Evolutionary conservation across 2,888 invertebrate species (phyloP), one percentile per base, ranked within the genome.

Genomic region (Parnassius mnemosyne): DNA sequence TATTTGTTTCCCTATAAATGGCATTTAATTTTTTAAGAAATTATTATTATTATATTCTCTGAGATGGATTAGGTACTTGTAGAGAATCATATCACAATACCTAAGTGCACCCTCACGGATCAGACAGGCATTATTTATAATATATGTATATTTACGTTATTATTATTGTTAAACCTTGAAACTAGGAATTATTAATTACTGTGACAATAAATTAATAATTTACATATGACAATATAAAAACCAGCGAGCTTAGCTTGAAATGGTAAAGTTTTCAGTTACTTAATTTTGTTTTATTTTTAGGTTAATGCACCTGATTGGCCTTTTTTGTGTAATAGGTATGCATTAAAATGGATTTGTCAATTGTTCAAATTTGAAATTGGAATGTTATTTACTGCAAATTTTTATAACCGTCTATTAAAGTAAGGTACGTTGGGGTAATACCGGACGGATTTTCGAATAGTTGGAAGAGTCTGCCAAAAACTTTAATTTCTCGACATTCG

Each of bases 151-250:
- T 69, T 69, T 68, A 65, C 60, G 65, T 69, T 68, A 73, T 72
- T 71, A 65, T 73, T 67, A 68, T 67, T 66, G 53, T 61, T 53
- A 56, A 61, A 60, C 68, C 68, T 12, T 70, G 75, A 75, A 75
- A 69, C 71, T 77, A 77, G 70, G 62, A 79, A 76, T 56, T 49
- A 55, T 61, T 71, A 75, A 80, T 82, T 72, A 75, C 81, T 83
- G 81, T 86, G 90, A 90, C 90, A 90, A 90, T 90, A 90, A 90
- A 83, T 87, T 84, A 79, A 81, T 81, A 80, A 69, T 80, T 82
- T 79, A 77, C 77, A 76, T 74, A 78, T 73, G 83, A 89, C 84
- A 88, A 86, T 89, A 84, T 82, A 72, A 79, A 70, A 78, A 79
- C 71, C 72, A 81, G 79, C 78, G 88, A 89, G 89, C 89, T 89